Base-by-base conservation (phyloP, 2,797 vertebrate genomes). In the Amphiprion clarkii region DNA sequence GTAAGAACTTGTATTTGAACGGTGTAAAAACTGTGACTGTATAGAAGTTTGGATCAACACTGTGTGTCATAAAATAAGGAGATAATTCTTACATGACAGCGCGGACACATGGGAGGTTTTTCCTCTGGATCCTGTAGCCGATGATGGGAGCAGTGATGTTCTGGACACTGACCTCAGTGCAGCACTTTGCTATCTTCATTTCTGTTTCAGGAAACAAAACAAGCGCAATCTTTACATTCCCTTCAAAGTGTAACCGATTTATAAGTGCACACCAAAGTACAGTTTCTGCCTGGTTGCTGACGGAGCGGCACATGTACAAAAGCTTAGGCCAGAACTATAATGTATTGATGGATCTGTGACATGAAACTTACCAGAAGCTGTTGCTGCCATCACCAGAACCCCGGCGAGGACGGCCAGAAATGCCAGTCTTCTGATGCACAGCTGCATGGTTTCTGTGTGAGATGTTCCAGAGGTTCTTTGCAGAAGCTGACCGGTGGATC, bases 71-170 rank as follows among this genome's bases (percentile, higher is more conserved):
- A 25, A 56, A 67, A 61, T 10, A 16, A 60, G 44, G 33, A 58
- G 2, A 16, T 16, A 13, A 33, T 64, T 68, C 92, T 91, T 91
- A 94, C 94, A 95, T 71, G 54, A 95, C 85, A 51, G 94, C 94
- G 0, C 61, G 83, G 33, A 95, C 81, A 62, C 95, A 95, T 4
- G 93, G 94, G 13, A 12, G 88, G 4, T 67, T 76, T 74, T 14
- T 78, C 25, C 1, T 86, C 78, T 95, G 94, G 27, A 89, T 2
- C 82, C 59, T 90, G 87, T 91, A 94, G 23, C 93, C 94, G n/a
- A 84, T 68, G 83, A 95, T 95, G 25, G 87, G 72, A 36, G 58
- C 71, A 0, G 51, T 88, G 78, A 94, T 53, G 10, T 64, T 74
- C 16, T 1, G 14, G 0, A 6, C 51, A 2, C 92, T 89, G 64